Conservation (phyloP, 2,888 invertebrate species). For the Xestia c-nigrum region DNA sequence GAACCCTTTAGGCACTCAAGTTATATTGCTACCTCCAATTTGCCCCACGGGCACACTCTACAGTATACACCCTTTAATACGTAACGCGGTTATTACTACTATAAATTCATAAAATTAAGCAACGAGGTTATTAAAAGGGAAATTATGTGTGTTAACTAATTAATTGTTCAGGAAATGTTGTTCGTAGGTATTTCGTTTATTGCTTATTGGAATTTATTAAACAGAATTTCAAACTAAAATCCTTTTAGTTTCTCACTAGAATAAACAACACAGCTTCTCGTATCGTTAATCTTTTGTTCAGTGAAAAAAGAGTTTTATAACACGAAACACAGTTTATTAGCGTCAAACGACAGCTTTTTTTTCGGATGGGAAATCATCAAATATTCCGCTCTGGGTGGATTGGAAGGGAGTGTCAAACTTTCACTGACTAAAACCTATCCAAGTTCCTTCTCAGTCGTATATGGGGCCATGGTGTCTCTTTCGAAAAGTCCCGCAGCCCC, state of each 20-base stretch:
- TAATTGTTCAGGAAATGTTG: constrained; percentile 9
- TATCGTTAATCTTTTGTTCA: not conserved
- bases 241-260: not conserved
- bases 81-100: constrained; percentile 29
- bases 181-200: not conserved
- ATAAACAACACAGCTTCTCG: not conserved
- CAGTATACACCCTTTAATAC: constrained; percentile 16
- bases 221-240: not conserved
- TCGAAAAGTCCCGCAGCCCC: no score
- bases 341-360: no score
- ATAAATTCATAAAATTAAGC: constrained; percentile 35
- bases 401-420: no score
- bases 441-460: no score
- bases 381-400: no score
- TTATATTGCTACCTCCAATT: constrained; percentile 45
- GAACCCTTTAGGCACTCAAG: constrained; percentile 7
- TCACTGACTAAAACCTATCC: no score
- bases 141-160: constrained; percentile 10
- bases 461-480: no score
- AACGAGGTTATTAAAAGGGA: constrained; percentile 13
- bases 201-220: not conserved
- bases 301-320: no score
- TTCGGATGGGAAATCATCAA: no score
- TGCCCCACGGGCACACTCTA: constrained; percentile 23
- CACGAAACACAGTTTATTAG: no score